Evolutionary conservation across 2,113 vertebrate species (phyloP).

Genomic region (Ardeotis arabs): DNA sequence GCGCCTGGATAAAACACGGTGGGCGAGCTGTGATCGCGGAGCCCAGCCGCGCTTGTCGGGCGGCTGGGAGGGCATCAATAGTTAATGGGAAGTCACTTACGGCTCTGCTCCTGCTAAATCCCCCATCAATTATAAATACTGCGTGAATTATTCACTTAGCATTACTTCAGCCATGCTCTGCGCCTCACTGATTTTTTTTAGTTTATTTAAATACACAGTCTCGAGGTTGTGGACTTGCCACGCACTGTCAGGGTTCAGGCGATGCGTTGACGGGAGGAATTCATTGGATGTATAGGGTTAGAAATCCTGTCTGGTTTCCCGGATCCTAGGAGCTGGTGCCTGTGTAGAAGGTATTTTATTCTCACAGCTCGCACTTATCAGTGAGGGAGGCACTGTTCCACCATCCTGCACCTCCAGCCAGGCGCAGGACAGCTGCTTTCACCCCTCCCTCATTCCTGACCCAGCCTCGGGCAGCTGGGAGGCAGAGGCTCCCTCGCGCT

Average conservation of each 20-base stretch:
- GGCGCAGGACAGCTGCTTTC: background rate
- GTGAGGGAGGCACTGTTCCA: background rate
- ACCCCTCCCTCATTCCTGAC: background rate
- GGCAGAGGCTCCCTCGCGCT: background rate
- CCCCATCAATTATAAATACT: slow-evolving; percentile 73
- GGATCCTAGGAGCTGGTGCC: background rate
- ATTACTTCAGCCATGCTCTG: slow-evolving; percentile 52
- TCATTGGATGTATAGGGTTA: background rate
- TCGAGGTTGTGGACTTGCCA: background rate
- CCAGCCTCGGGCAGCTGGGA: background rate
- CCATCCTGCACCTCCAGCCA: background rate
- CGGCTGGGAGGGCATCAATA: slow-evolving; percentile 65
- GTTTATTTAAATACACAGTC: background rate
- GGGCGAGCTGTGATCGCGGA: slow-evolving; percentile 46
- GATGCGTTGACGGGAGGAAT: background rate
- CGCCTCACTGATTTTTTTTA: background rate
- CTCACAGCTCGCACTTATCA: rapidly evolving
- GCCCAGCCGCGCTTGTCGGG: background rate
- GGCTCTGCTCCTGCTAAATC: slow-evolving; percentile 65
- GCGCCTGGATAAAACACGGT: slow-evolving; percentile 65
- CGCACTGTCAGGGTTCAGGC: background rate
- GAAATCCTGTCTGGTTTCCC: background rate
- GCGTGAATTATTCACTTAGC: slow-evolving; percentile 72
- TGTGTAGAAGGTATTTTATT: background rate
- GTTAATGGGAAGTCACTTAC: slow-evolving; percentile 72